Percentiles rank a stretch among this genome's conserved stretches.
phyloP scores from a whole-genome alignment of 2,113 vertebrate genomes.

The Chitala chitala region DNA sequence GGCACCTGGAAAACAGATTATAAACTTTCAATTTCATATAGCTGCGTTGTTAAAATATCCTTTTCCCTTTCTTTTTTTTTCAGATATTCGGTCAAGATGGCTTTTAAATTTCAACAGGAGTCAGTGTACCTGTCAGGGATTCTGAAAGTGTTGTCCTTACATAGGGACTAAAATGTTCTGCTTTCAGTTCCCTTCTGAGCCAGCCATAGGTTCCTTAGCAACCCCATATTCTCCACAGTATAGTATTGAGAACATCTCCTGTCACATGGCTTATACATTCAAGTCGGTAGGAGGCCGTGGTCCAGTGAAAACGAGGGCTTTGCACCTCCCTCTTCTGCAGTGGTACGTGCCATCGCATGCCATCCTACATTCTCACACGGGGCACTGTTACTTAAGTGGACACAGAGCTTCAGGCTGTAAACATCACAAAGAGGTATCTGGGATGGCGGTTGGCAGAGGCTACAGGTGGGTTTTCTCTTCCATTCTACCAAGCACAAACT shows the following conservation, averaged over 20 bases:
- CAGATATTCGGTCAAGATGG: constrained; percentile 1
- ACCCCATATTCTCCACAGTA: constrained; percentile 1
- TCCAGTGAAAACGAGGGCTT: neutral
- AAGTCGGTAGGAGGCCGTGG: constrained; percentile 9
- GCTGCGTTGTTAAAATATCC: neutral
- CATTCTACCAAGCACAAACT: neutral
- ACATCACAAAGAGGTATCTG: constrained; percentile 5
- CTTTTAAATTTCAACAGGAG: neutral
- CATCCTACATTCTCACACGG: neutral
- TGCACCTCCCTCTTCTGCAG: neutral
- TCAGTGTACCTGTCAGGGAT: neutral
- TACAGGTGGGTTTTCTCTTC: neutral
- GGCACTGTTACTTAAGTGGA: neutral
- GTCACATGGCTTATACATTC: constrained; percentile 15
- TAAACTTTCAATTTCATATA: neutral
- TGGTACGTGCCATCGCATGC: neutral
- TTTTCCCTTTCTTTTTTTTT: too few species aligned
- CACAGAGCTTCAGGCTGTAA: neutral
- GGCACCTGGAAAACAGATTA: neutral
- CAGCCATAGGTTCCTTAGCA: neutral
- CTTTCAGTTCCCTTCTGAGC: neutral
- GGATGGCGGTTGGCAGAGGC: neutral
- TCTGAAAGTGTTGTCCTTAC: neutral
- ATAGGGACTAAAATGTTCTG: neutral
- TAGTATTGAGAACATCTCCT: neutral